Base-by-base conservation (phyloP, 2,888 invertebrate species). In the Hemithea aestivaria region DNA sequence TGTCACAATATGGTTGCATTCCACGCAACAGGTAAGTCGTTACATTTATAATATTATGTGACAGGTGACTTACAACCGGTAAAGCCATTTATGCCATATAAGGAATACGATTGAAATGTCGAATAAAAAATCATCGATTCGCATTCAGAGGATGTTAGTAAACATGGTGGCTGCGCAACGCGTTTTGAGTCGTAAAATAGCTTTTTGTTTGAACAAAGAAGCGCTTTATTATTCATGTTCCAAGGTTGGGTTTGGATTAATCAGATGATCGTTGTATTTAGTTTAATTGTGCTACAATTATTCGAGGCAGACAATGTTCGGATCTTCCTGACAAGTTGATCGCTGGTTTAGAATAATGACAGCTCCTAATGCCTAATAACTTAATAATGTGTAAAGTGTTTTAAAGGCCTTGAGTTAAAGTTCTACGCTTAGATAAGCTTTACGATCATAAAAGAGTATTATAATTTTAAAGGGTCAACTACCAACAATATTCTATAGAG, bases 51-150 rank as follows among this genome's bases (percentile, higher is more conserved):
- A 48, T 53, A n/a, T n/a, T n/a, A 59, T 56, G 61, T 65, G 76
- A 73, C 81, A 81, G 78, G 73, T 80, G 82, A 73, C 71, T 66
- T 65, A 68, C 53, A 73, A 74, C 77, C 71, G 63, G 75, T 72
- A 66, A 40, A 62, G 58, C 49, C 47, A 66, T 65, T 67, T 73
- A 67, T 58, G 35, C 78, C 71, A 58, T 73, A 49, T 66, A 73
- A 59, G 69, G 74, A 46, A 46, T 59, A 53, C 65, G 68, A 75
- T 77, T 73, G 62, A 71, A 66, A 72, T 72, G 60, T 64, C 49
- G 46, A 49, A 39, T 45, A 45, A 51, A 57, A 75, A 73, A 64
- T 55, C 47, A 33, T 38, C 48, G 52, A 56, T 67, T 72, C 64
- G 57, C 63, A 75, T 73, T 71, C 72, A 65, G 37, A 46, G 40